Conservation (phyloP, 2,113 vertebrate genomes). For the Onychorhynchus coronatus region DNA sequence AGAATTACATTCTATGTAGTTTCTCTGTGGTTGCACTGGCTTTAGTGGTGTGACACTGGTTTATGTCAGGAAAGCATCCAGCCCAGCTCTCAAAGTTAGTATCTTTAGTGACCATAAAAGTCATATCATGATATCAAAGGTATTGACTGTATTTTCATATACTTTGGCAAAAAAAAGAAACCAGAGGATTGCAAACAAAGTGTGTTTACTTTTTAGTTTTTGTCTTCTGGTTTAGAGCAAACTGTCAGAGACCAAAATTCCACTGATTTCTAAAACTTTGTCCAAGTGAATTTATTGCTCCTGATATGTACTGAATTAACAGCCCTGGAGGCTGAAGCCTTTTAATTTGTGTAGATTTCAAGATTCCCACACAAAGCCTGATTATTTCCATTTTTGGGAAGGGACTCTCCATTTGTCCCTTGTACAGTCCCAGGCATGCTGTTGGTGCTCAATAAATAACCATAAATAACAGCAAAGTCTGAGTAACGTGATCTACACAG, state of each 20-base stretch:
- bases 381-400: background rate
- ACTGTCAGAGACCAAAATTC: background rate
- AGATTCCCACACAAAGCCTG: background rate
- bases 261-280: background rate
- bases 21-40: background rate
- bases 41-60: background rate
- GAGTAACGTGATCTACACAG: rapidly evolving
- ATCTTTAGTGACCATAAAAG: background rate
- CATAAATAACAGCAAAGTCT: background rate
- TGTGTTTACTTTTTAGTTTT: background rate
- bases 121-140: background rate
- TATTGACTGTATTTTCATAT: background rate
- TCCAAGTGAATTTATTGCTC: background rate
- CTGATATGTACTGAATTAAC: background rate
- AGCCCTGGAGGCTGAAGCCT: background rate
- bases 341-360: background rate
- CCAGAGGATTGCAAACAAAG: background rate
- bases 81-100: background rate
- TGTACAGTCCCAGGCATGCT: background rate
- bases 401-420: background rate
- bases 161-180: background rate
- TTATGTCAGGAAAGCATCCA: background rate
- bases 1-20: background rate
- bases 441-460: background rate
- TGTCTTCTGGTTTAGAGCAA: background rate